Evolutionary conservation across 2,888 invertebrate species (phyloP), one percentile per base, ranked within the genome.

Genomic region (Sinopyrophorus schimmeli): DNA sequence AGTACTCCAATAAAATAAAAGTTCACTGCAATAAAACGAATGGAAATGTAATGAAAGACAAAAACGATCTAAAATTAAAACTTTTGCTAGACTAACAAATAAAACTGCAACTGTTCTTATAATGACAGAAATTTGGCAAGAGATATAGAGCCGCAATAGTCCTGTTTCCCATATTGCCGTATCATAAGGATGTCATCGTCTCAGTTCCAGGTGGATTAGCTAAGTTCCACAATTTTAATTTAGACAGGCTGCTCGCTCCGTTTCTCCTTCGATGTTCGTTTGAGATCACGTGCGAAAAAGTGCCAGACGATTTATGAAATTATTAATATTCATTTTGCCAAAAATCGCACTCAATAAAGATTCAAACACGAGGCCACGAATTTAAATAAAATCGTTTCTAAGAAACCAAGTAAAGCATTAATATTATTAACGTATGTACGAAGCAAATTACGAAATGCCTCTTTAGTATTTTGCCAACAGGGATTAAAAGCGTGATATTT

Each of bases 221-320:
- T 31, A 39, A 47, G 12, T 32, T 15, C 11, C 37, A 42, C 18
- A 38, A 23, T 20, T 27, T 35, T 21, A 48, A 48, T 37, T 27
- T 50, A 50, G 18, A 43, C 26, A 6, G 35, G n/a, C n/a, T n/a
- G n/a, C n/a, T n/a, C n/a, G n/a, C n/a, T n/a, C n/a, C n/a, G n/a
- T n/a, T 28, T 35, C 14, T 67, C 68, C 14, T 16, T 32, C 24
- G 41, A 39, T 21, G 34, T 30, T 40, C 47, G 9, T 14, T 32
- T 18, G 17, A 6, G 10, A 32, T 40, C 48, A 53, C 49, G 46
- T 46, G 50, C 17, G 23, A 9, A 48, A 30, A 55, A 31, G 54
- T 57, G 54, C 54, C 54, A 54, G 53, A 57, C 54, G 54, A 54
- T 55, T 57, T 57, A 54, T 57, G 34, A 40, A 49, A 49, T 31